Evolutionary conservation across 2,888 invertebrate species (phyloP), one percentile per base, ranked within the genome.

Genomic region (Nemapogon koenigi): DNA sequence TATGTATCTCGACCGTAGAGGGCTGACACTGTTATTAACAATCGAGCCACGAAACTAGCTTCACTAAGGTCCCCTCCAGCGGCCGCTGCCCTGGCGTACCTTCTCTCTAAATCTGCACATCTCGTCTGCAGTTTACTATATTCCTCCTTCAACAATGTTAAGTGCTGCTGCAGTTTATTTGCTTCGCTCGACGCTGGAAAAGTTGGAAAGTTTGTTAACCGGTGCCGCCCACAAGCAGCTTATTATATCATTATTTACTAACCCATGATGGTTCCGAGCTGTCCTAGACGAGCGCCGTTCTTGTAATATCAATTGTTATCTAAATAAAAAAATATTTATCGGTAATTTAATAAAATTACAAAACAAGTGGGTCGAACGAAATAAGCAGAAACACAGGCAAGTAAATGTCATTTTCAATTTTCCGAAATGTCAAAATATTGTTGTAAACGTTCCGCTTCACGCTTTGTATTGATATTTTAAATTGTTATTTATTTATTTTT

Each of bases 91-190:
- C 90, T 83, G 45, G 89, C 89, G 58, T 93, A 93, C 65, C 93
- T 92, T 46, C 87, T 84, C 59, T 94, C 92, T 17, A 95, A 66
- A 51, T 94, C 93, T 4, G 85, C 84, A 57, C 91, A 88, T 45
- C 87, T 86, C 33, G 84, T 84, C 61, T 95, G 94, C 18, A 97
- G 79, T 67, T 93, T 94, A 4, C 92, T 89, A 68, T 96, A 96
- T 67, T 97, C 94, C 50, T 94, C 92, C 53, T 93, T 88, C 43
- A 97, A 80, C 41, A 97, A 81, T 40, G 87, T 70, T 46, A 97
- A 78, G 62, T 96, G 95, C 62, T 92, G 92, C 64, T 94, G 92
- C 50, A 88, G 76, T 65, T 88, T 88, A 42, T 81, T 78, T 50
- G 82, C 81, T 63, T 85, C 85, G 47, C 79, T 80, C 43, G 82